These are phyloP conservation scores for Paguma larvata DNA, from an alignment of 2,797 vertebrate species.

Conservation along the genomic window DNA sequence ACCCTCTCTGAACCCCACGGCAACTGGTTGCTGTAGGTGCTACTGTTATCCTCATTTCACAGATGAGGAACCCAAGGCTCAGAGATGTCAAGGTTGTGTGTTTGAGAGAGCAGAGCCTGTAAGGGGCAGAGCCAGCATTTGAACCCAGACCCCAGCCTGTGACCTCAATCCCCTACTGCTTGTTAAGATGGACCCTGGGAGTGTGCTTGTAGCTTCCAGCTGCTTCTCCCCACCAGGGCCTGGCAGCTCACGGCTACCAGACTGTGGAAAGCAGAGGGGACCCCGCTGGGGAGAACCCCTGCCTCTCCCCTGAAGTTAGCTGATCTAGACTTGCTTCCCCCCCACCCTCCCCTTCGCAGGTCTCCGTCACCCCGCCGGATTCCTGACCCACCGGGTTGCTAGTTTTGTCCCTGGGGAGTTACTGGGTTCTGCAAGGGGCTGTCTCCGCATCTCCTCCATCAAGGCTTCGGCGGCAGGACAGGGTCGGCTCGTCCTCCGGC, in stretches of 20 bases:
- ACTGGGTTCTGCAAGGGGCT: not conserved
- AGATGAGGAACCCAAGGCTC: not conserved
- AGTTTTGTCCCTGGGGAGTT: not conserved
- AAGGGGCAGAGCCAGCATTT: not conserved
- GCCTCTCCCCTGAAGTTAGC: not conserved
- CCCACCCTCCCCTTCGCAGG: not conserved
- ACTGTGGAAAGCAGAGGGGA: not conserved
- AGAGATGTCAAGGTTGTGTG: not conserved
- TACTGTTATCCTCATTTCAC: not conserved
- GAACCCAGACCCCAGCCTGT: not conserved
- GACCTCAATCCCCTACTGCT: not conserved
- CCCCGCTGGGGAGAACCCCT: too few relatives aligned
- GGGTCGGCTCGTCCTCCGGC: too few relatives aligned
- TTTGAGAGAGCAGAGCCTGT: not conserved
- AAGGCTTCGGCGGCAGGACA: fast-evolving
- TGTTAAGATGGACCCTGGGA: not conserved
- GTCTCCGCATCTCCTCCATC: not conserved
- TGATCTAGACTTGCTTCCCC: not conserved
- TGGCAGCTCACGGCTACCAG: not conserved
- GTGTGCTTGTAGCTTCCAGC: not conserved
- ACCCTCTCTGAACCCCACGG: not conserved
- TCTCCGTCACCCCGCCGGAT: fast-evolving
- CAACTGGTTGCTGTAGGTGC: not conserved
- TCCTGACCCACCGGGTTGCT: not conserved
- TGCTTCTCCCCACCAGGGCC: not conserved